Evolutionary conservation across 2,888 invertebrate genomes (phyloP).

Genomic region (Agriopis aurantiaria): DNA sequence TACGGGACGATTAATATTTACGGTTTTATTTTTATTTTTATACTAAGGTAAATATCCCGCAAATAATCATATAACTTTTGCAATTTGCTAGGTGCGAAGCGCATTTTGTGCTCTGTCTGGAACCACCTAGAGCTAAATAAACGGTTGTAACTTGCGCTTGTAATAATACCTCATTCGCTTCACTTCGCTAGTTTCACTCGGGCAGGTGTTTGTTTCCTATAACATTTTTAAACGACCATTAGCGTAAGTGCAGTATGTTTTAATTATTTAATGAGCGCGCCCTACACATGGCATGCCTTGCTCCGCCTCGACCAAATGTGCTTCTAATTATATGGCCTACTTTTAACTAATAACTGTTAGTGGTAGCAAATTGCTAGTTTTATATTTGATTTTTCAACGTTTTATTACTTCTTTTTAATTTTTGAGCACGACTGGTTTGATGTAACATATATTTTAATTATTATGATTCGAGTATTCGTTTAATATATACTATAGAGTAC

Average conservation of each 20-base stretch:
- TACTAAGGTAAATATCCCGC: too few species aligned
- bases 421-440: background rate
- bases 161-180: slow-evolving; percentile 44
- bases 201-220: slow-evolving; percentile 58
- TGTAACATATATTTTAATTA: slow-evolving; percentile 3
- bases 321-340: slow-evolving; percentile 75
- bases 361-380: slow-evolving; percentile 67
- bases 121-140: slow-evolving; percentile 10
- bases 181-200: slow-evolving; percentile 43
- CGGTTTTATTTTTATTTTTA: too few species aligned
- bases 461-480: background rate
- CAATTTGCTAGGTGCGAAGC: slow-evolving; percentile 66
- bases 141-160: slow-evolving; percentile 32
- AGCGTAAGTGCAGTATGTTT: slow-evolving; percentile 61
- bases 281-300: slow-evolving; percentile 58
- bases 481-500: too few species aligned
- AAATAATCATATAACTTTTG: too few species aligned
- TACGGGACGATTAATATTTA: too few species aligned
- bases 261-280: slow-evolving; percentile 69
- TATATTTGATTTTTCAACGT: slow-evolving; percentile 63
- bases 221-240: slow-evolving; percentile 56
- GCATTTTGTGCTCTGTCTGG: slow-evolving; percentile 47
- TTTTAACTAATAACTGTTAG: slow-evolving; percentile 71
- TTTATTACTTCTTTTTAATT: slow-evolving; percentile 37
- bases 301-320: slow-evolving; percentile 65